phyloP scores from a whole-genome alignment of 2,113 vertebrate species.

The Archocentrus centrarchus region DNA sequence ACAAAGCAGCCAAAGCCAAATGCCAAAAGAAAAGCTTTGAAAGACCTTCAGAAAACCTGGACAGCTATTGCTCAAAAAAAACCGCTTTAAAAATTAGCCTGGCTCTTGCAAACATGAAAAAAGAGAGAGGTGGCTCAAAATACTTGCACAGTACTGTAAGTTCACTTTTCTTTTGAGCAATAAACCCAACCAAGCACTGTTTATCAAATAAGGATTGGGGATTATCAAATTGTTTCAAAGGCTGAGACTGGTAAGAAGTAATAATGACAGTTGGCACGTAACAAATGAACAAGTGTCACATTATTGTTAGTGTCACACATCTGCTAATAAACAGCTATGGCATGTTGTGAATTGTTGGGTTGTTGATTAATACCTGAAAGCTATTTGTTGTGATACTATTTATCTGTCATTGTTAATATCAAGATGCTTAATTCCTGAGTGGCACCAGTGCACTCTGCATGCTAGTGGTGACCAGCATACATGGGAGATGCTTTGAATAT shows the following conservation, averaged over 20 bases:
- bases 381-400: slow-evolving; percentile 17
- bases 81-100: background rate
- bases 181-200: background rate
- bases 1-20: background rate
- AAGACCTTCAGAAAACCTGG: background rate
- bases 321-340: slow-evolving; percentile 4
- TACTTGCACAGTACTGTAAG: background rate
- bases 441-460: slow-evolving; percentile 15
- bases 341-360: slow-evolving; percentile 9
- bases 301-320: slow-evolving; percentile 15
- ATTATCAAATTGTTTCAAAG: slow-evolving; percentile 7
- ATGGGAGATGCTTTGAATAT: slow-evolving; percentile 1
- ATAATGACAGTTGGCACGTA: slow-evolving; percentile 7
- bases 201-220: background rate
- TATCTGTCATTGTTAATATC: slow-evolving; percentile 36
- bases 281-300: slow-evolving; percentile 25
- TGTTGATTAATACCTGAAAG: slow-evolving; percentile 20
- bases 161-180: slow-evolving; percentile 7
- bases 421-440: slow-evolving; percentile 13
- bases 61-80: background rate
- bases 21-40: background rate
- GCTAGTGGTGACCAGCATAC: slow-evolving; percentile 19
- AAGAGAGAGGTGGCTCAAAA: background rate
- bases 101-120: background rate
- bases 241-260: background rate